Conservation (phyloP, 2,113 vertebrate species). For the Rhinoptilus africanus region DNA sequence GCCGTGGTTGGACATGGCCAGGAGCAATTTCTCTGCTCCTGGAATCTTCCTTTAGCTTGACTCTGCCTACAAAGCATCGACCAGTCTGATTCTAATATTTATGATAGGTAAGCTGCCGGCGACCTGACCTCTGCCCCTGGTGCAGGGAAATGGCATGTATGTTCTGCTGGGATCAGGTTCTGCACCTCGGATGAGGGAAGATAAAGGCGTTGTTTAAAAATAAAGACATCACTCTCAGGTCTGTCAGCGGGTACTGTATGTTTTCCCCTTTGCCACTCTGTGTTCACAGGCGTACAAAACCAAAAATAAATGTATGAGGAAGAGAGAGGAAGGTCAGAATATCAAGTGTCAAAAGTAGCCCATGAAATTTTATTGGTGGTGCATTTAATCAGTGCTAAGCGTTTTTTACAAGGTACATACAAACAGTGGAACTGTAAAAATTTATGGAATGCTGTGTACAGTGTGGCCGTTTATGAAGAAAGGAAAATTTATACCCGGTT, state of each 20-base stretch:
- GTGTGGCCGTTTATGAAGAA: constrained; percentile 56
- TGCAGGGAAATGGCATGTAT: background rate
- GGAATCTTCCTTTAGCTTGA: constrained; percentile 58
- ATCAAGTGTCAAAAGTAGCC: constrained; percentile 60
- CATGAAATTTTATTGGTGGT: constrained; percentile 79
- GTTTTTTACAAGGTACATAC: constrained; percentile 85
- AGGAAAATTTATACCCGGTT: constrained; percentile 47
- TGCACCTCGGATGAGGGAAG: background rate
- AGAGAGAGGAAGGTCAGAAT: constrained; percentile 54
- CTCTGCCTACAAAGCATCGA: constrained; percentile 71
- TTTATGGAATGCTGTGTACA: constrained; percentile 68
- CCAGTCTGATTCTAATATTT: constrained; percentile 76
- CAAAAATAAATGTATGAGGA: constrained; percentile 25
- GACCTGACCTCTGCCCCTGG: constrained; percentile 22
- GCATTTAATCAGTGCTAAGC: constrained; percentile 88
- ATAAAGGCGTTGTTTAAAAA: constrained; percentile 32
- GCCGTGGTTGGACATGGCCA: background rate
- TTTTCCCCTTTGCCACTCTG: background rate
- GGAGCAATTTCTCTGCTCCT: constrained; percentile 17
- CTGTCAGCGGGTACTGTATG: background rate
- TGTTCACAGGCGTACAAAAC: background rate
- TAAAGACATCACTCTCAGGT: background rate
- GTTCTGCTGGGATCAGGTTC: constrained; percentile 2
- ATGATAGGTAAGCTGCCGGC: constrained; percentile 36
- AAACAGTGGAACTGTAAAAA: constrained; percentile 78